Conservation (phyloP, 2,888 invertebrate species). For the Drosophila vallismaia region DNA sequence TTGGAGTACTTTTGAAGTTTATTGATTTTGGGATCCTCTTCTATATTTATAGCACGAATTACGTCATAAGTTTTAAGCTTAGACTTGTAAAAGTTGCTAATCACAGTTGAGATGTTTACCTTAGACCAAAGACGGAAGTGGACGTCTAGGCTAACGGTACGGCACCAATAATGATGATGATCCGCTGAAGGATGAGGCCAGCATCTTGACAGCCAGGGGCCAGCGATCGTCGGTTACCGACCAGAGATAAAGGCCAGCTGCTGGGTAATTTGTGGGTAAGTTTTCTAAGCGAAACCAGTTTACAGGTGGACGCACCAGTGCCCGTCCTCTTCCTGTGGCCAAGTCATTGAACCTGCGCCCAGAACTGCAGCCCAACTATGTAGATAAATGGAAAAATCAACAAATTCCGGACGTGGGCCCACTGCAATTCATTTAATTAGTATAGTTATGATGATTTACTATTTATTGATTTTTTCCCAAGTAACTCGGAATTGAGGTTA, state of each 20-base stretch:
- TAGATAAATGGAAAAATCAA: conserved; percentile 28
- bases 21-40: background rate
- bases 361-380: conserved; percentile 13
- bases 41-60: background rate
- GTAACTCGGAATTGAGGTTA: conserved; percentile 53
- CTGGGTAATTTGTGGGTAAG: conserved; percentile 52
- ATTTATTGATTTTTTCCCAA: conserved; percentile 5
- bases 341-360: conserved; percentile 68
- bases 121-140: conserved; percentile 33
- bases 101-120: conserved; percentile 15
- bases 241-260: conserved; percentile 62
- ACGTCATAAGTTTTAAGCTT: background rate
- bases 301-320: conserved; percentile 33
- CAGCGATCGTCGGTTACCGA: conserved; percentile 35
- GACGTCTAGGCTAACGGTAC: conserved; percentile 38
- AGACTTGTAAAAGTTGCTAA: background rate
- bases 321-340: conserved; percentile 60
- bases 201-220: conserved; percentile 47
- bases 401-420: conserved; percentile 1
- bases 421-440: conserved; percentile 56
- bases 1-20: background rate
- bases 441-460: conserved; percentile 57
- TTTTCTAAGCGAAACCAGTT: conserved; percentile 67
- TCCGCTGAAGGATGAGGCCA: conserved; percentile 62
- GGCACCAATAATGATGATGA: conserved; percentile 31